Conservation (phyloP, 2,113 vertebrate genomes). For the Calidris pygmaea region DNA sequence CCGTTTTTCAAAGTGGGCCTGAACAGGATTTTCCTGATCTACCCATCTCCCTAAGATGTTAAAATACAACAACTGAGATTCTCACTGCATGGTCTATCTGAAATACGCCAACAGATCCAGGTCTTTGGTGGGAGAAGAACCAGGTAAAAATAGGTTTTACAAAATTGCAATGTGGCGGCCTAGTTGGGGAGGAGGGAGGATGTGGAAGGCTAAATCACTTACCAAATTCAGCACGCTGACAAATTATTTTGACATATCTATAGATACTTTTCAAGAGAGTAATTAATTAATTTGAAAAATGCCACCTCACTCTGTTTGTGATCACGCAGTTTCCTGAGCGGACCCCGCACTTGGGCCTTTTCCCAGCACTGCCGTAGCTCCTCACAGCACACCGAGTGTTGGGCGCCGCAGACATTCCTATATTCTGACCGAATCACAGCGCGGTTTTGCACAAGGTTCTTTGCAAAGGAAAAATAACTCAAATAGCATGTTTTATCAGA, state of each 20-base stretch:
- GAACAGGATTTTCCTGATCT: not conserved
- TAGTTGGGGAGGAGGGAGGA: not conserved
- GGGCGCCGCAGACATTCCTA: not conserved
- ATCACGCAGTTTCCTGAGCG: not conserved
- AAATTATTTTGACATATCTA: not conserved
- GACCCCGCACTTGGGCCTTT: too few relatives aligned
- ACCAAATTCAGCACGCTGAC: not conserved
- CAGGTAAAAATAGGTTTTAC: not conserved
- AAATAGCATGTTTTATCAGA: not conserved
- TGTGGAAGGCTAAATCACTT: not conserved
- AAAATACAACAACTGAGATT: not conserved
- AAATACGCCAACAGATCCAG: not conserved
- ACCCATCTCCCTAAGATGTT: not conserved
- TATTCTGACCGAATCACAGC: not conserved
- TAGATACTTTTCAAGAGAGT: not conserved
- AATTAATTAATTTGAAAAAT: not conserved
- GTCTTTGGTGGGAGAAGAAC: not conserved
- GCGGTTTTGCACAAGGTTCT: not conserved
- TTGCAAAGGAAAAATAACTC: not conserved
- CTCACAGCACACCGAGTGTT: not conserved
- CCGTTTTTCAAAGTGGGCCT: not conserved
- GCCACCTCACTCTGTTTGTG: not conserved
- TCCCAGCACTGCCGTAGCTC: not conserved
- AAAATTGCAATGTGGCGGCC: not conserved
- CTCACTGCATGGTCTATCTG: not conserved